A percentile compares a stretch with the other conserved stretches of the same genome.
Conservation (phyloP, 2,113 vertebrate genomes). For the Thunnus maccoyii region DNA sequence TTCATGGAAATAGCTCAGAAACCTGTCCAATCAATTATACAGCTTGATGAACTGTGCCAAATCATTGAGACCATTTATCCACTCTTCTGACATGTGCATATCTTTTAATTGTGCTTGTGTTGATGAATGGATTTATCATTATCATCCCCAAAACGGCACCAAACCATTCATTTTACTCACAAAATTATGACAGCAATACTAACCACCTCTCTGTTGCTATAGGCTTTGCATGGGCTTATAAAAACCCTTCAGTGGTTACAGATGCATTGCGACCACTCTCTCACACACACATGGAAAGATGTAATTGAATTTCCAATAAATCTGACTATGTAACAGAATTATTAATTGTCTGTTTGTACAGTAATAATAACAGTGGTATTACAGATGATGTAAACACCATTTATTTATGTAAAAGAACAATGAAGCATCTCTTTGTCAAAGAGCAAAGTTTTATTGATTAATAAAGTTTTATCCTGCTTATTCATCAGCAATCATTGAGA, state of each 20-base stretch:
- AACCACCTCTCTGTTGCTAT: conserved; percentile 49
- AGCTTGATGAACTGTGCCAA: conserved; percentile 54
- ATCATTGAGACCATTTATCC: conserved; percentile 32
- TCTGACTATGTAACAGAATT: conserved; percentile 57
- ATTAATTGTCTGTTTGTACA: conserved; percentile 72
- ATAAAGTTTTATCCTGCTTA: conserved; percentile 92
- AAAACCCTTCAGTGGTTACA: conserved; percentile 45
- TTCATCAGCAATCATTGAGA: conserved; percentile 23
- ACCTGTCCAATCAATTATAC: not conserved
- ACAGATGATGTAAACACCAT: conserved; percentile 71
- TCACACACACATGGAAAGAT: conserved; percentile 25
- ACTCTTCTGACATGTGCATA: conserved; percentile 14
- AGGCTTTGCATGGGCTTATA: conserved; percentile 76
- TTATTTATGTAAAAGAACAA: conserved; percentile 77
- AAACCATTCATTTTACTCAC: not conserved
- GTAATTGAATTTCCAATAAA: conserved; percentile 43
- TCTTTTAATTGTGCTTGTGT: conserved; percentile 30
- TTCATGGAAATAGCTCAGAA: conserved; percentile 27
- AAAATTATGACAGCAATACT: conserved; percentile 66
- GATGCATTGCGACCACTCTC: conserved; percentile 29
- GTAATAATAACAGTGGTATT: conserved; percentile 69
- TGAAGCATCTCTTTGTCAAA: conserved; percentile 81
- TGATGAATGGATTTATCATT: conserved; percentile 25
- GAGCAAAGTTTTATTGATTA: conserved; percentile 92
- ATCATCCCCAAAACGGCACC: conserved; percentile 7